Evolutionary conservation across 2,888 invertebrate species (phyloP).

Genomic region (Xestia rhomboidea): DNA sequence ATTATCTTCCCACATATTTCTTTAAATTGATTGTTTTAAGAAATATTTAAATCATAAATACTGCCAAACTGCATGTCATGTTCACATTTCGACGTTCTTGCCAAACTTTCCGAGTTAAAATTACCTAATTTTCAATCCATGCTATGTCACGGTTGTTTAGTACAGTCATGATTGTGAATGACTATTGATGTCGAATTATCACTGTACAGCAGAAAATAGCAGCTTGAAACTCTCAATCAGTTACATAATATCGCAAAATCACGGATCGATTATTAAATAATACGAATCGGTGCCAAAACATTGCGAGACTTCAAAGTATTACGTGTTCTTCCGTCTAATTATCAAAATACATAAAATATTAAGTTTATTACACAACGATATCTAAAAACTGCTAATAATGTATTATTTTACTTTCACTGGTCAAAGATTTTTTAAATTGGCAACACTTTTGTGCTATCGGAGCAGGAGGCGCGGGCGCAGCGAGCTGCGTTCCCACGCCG

Average conservation of each 20-base stretch:
- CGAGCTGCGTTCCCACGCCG: slow-evolving; percentile 83
- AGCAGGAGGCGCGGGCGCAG: slow-evolving; percentile 39
- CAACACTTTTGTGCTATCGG: slow-evolving; percentile 59
- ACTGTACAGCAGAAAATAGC: slow-evolving; percentile 3
- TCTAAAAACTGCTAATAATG: slow-evolving; percentile 16
- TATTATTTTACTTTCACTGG: slow-evolving; percentile 55
- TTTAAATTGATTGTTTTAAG: neutral
- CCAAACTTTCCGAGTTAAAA: neutral
- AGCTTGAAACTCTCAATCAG: slow-evolving; percentile 7
- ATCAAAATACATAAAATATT: slow-evolving; percentile 56
- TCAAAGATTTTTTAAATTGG: slow-evolving; percentile 25
- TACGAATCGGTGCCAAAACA: slow-evolving; percentile 55
- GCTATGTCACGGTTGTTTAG: neutral
- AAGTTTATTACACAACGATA: slow-evolving; percentile 44
- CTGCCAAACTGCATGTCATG: neutral
- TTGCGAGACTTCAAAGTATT: slow-evolving; percentile 48
- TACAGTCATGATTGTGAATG: neutral
- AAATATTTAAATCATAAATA: neutral
- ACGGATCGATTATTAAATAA: slow-evolving; percentile 36
- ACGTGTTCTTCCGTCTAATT: slow-evolving; percentile 48
- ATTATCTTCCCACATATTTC: slow-evolving; percentile 10
- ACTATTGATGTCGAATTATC: neutral
- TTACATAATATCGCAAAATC: slow-evolving; percentile 47
- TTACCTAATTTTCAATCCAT: neutral
- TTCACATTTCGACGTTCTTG: neutral